phyloP scores from a whole-genome alignment of 2,797 vertebrate genomes.

The Phrynocephalus guinanensis region DNA sequence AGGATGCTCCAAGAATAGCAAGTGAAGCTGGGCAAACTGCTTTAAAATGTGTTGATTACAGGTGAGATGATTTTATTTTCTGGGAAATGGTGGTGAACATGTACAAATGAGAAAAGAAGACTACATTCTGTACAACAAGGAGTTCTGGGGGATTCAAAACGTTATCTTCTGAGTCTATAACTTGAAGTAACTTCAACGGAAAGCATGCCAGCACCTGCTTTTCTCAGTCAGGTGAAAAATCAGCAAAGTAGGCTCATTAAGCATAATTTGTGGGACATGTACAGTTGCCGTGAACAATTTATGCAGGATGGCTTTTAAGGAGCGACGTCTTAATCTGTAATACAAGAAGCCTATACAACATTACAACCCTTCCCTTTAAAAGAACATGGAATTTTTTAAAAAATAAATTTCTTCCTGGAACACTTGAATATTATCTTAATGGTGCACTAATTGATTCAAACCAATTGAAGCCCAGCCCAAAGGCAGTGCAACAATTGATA shows the following conservation, averaged over 20 bases:
- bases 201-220: not conserved
- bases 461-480: not conserved
- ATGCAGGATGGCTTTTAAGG: slow-evolving; percentile 1
- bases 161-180: not conserved
- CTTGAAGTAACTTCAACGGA: not conserved
- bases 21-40: slow-evolving; percentile 14
- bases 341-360: not conserved
- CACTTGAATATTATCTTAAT: not conserved
- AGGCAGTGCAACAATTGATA: not conserved
- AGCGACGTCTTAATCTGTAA: not conserved
- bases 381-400: not conserved
- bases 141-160: not conserved
- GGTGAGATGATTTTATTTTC: slow-evolving; percentile 25
- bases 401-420: not conserved
- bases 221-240: not conserved
- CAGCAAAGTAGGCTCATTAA: not conserved
- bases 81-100: not conserved
- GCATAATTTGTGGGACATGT: not conserved
- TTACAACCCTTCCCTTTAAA: not conserved
- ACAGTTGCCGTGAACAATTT: not conserved
- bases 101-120: not conserved
- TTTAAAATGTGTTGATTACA: slow-evolving; percentile 21
- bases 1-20: slow-evolving; percentile 28
- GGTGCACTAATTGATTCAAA: not conserved
- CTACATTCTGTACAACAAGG: not conserved